phyloP scores from a whole-genome alignment of 1,140 invertebrate species.

The Drosophila mauritiana region DNA sequence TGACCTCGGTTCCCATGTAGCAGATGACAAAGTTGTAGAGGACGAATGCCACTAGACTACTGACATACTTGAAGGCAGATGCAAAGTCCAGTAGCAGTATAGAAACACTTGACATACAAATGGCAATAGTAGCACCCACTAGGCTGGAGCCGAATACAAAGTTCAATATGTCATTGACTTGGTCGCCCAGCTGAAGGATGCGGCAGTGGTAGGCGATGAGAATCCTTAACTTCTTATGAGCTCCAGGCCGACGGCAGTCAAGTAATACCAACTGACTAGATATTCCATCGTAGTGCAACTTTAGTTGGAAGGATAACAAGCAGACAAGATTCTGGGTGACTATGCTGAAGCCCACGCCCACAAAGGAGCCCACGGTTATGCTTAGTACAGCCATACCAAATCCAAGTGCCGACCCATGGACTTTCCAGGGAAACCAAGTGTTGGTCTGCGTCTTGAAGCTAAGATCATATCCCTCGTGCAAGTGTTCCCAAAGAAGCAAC shows the following conservation, averaged over 20 bases:
- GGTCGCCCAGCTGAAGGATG: conserved; percentile 34
- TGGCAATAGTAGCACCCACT: conserved; percentile 62
- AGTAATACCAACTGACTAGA: conserved; percentile 30
- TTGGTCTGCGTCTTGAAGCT: conserved; percentile 58
- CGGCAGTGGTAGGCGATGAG: conserved; percentile 59
- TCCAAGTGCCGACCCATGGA: conserved; percentile 5
- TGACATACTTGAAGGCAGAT: conserved; percentile 52
- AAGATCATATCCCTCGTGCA: conserved; percentile 10
- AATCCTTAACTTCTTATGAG: conserved; percentile 43
- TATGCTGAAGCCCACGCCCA: conserved; percentile 64
- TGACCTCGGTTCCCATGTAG: conserved; percentile 54
- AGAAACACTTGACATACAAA: conserved; percentile 68
- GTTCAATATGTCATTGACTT: conserved; percentile 63
- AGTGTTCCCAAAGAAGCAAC: conserved; percentile 46
- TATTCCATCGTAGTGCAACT: conserved; percentile 70
- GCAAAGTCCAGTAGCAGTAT: conserved; percentile 62
- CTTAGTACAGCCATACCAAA: conserved; percentile 42
- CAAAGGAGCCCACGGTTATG: conserved; percentile 46
- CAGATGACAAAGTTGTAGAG: conserved; percentile 59
- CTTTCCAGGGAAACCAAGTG: conserved; percentile 77
- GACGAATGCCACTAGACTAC: conserved; percentile 53
- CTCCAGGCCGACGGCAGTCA: conserved; percentile 35
- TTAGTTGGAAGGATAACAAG: conserved; percentile 65
- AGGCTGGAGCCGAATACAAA: conserved; percentile 61
- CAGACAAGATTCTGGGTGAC: conserved; percentile 55